phyloP scores from a whole-genome alignment of 2,888 invertebrate genomes.

The Hypercompe scribonia region DNA sequence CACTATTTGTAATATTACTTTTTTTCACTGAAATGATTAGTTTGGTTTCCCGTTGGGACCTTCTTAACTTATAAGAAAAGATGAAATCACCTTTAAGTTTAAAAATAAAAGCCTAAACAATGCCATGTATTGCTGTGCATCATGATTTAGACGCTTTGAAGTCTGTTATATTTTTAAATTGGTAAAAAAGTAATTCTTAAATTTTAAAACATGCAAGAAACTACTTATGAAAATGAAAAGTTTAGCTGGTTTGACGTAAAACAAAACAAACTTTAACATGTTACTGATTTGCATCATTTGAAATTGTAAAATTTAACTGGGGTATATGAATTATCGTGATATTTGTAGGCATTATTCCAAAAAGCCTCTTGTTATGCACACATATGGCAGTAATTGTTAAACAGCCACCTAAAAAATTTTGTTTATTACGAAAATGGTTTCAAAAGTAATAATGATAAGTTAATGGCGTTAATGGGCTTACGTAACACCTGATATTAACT shows the following conservation, averaged over 20 bases:
- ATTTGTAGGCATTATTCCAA: conserved; percentile 10
- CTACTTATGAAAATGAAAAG: background rate
- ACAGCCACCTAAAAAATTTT: conserved; percentile 9
- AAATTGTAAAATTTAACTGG: conserved; percentile 14
- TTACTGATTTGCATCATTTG: conserved; percentile 5
- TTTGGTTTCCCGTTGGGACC: too few species aligned
- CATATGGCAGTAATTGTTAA: conserved; percentile 11
- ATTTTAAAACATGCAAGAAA: background rate
- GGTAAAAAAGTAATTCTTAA: too few species aligned
- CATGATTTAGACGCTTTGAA: too few species aligned
- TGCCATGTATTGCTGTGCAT: too few species aligned
- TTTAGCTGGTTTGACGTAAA: background rate
- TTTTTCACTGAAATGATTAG: too few species aligned
- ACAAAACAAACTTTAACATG: background rate
- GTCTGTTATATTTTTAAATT: too few species aligned
- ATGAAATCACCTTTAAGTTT: too few species aligned
- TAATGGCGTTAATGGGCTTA: conserved; percentile 15
- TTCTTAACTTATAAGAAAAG: too few species aligned
- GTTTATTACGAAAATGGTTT: conserved; percentile 18
- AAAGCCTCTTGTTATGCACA: conserved; percentile 3
- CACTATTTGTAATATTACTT: too few species aligned
- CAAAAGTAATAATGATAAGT: conserved; percentile 15
- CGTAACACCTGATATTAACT: conserved; percentile 13
- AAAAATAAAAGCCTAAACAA: too few species aligned
- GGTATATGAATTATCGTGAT: conserved; percentile 10